These are phyloP conservation scores for Dreissena rostriformis DNA, from an alignment of 1,140 invertebrate species.

Conservation along the genomic window DNA sequence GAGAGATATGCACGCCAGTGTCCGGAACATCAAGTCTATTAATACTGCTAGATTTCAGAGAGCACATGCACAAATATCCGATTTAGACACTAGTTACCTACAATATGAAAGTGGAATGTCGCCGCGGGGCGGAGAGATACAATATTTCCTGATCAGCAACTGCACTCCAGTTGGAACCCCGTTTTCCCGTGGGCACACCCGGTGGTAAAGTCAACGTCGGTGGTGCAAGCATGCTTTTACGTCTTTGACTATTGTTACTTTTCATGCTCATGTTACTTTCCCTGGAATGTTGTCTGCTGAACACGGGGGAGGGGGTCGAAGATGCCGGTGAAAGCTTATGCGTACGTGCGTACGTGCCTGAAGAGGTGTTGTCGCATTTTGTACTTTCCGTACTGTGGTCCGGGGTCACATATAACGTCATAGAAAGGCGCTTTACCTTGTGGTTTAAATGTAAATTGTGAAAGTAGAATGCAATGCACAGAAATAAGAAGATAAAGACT, in stretches of 20 bases:
- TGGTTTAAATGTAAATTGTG: conserved; percentile 27
- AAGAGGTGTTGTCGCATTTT: neutral
- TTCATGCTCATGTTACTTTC: neutral
- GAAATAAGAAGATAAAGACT: conserved; percentile 11
- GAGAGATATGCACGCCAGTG: no score
- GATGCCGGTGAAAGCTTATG: conserved; percentile 8
- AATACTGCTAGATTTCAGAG: no score
- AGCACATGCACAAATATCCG: no score
- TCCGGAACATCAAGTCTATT: no score
- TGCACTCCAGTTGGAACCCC: conserved; percentile 47
- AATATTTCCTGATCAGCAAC: conserved; percentile 40
- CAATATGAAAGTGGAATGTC: conserved; percentile 48
- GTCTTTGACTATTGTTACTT: neutral
- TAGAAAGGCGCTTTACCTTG: conserved; percentile 1
- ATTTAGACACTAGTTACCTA: no score
- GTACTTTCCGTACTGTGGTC: neutral
- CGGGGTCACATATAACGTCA: conserved; percentile 4
- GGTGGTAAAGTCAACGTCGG: conserved; percentile 2
- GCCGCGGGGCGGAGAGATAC: conserved; percentile 1
- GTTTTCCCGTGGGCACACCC: neutral
- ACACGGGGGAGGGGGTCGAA: neutral
- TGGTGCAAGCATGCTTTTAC: conserved; percentile 23
- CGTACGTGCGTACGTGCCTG: neutral
- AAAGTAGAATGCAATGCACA: conserved; percentile 29
- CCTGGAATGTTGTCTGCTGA: neutral